Evolutionary conservation across 2,797 vertebrate species (phyloP), one percentile per base, ranked within the genome.

Genomic region (Monodelphis domestica): DNA sequence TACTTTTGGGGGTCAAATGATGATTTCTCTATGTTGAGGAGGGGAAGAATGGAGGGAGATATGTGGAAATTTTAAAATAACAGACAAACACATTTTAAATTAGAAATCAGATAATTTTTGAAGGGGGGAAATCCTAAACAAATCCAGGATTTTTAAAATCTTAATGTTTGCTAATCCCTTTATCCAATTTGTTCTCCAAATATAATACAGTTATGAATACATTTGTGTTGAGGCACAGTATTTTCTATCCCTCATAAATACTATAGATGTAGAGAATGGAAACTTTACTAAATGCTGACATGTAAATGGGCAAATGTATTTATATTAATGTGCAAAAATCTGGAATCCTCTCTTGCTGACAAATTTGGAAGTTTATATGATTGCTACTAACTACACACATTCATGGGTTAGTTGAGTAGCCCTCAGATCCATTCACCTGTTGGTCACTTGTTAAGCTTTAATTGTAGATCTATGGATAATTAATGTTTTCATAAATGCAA

Each of bases 321-420:
- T 78, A 33, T 33, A 3, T 63, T 50, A 95, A 92, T 70, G 5
- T 38, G 6, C 0, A 50, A 92, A 57, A 15, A 84, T 94, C 5
- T 90, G 89, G 21, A 88, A 53, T 90, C 87, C 5, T 9, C 12
- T 89, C 87, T 91, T 30, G 55, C 26, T 52, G 78, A 70, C 33
- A 70, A 56, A 10, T 70, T 89, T 54, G n/a, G 50, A 89, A 94
- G 59, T 90, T 93, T 91, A 15, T 54, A 38, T 0, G 0, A 11
- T 53, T n/a, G 21, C 9, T 94, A 63, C 7, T 93, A n/a, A 53
- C 87, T 15, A 89, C 90, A 89, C 50, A 0, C 57, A 7, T 89
- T 91, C 56, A 88, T 92, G 3, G 28, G 59, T 91, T 87, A 91
- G 63, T 53, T 95, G 55, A 91, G 12, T 1, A 91, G 14, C 51